Base-by-base conservation (phyloP, 2,113 vertebrate species). In the Oryzias curvinotus region DNA sequence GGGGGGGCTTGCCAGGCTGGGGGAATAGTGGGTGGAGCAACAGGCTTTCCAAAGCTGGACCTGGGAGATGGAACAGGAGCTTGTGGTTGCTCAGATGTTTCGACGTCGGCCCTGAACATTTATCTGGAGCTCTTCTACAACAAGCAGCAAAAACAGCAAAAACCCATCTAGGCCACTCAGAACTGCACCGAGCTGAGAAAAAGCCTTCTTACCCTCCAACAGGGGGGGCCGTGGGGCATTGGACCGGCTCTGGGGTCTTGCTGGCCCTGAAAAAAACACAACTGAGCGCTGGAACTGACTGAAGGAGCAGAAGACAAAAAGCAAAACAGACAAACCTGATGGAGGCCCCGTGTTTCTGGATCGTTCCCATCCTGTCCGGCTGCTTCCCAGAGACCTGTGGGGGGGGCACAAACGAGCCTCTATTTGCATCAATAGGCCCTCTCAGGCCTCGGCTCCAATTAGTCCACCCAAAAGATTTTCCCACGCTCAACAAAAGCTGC, bases 11-110 rank as follows among this genome's bases (percentile, higher is more conserved):
- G 67, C 66, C 52, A 80, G 51, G 43, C 66, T 28, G 80, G 10
- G 23, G 91, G 89, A 5, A 87, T 73, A 5, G 81, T 80, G 28
- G 91, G 89, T 6, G 83, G 85, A 23, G 87, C 76, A 1, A 92
- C 88, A 3, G 81, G 77, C 55, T 82, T 91, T 17, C 91, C 90
- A 61, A 91, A 91, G 26, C 90, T 92, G 15, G 87, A 91, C 30
- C 88, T 89, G 71, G 48, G 7, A 47, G 19, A 41, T 1, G 4
- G 30, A 19, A 28, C 14, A 28, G 3, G 45, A 19, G 2, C 46
- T 3, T 10, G 3, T 19, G n/a, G 18, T 18, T 17, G 6, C 36
- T 36, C 36, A 13, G 30, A 8, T 8, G 30, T 36, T 36, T 28
- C 26, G 6, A 5, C 26, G 6, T 28, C 26, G 1, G 26, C 26